These are phyloP conservation scores for Scyliorhinus canicula DNA, from an alignment of 2,797 vertebrate genomes.

Conservation along the genomic window DNA sequence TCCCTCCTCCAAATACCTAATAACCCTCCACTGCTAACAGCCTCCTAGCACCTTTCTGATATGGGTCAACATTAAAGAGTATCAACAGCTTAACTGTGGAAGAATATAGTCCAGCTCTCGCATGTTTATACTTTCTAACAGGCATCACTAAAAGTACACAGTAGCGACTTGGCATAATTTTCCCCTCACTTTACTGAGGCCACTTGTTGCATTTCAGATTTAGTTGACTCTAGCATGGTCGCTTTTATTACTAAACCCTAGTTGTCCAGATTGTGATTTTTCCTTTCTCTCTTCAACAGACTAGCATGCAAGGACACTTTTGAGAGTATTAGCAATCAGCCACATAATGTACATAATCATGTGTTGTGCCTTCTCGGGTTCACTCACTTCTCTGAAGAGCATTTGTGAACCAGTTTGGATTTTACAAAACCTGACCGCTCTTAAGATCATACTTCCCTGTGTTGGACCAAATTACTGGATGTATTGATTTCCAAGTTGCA, in stretches of 20 bases:
- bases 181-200: not conserved
- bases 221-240: not conserved
- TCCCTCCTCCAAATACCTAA: not conserved
- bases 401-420: not conserved
- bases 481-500: not conserved
- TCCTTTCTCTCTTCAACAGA: not conserved
- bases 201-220: not conserved
- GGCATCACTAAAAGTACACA: not conserved
- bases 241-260: not conserved
- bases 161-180: not conserved
- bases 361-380: not conserved
- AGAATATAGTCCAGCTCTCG: not conserved
- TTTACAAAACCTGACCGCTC: not conserved
- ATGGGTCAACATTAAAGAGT: not conserved
- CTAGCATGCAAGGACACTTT: not conserved
- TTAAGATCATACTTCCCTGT: not conserved
- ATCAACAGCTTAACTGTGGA: not conserved
- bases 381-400: not conserved
- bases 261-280: not conserved
- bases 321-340: not conserved
- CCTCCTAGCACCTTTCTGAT: not conserved
- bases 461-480: not conserved
- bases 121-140: not conserved
- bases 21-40: not conserved
- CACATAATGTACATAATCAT: not conserved